Evolutionary conservation across 2,113 vertebrate genomes (phyloP).

Genomic region (Stegostoma tigrinum): DNA sequence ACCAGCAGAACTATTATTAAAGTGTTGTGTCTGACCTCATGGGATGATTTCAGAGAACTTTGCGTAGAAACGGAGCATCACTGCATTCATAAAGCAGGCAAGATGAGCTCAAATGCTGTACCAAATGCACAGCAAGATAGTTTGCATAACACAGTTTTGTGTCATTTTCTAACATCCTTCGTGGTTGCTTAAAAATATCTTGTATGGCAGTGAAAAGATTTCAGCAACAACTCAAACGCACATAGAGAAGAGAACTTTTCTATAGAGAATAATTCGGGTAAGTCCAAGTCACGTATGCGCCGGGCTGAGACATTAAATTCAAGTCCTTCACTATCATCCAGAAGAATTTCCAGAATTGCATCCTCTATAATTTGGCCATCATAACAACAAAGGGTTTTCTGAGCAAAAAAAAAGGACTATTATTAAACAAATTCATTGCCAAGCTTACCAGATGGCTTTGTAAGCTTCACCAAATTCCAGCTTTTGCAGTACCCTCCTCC

Average conservation of each 20-base stretch:
- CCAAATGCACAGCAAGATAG: too few relatives aligned
- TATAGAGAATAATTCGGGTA: too few relatives aligned
- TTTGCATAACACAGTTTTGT: too few relatives aligned
- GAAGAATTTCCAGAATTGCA: slow-evolving; percentile 1
- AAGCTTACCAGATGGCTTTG: not conserved
- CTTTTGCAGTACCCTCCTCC: not conserved
- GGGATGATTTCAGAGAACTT: too few relatives aligned
- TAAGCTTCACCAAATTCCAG: not conserved
- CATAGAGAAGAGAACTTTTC: not conserved
- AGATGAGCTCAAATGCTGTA: too few relatives aligned
- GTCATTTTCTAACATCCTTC: too few relatives aligned
- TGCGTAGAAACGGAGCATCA: too few relatives aligned
- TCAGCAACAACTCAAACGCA: not conserved
- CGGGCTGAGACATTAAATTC: not conserved
- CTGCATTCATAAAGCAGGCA: too few relatives aligned
- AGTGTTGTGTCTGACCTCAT: too few relatives aligned
- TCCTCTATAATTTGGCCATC: not conserved
- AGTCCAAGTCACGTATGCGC: too few relatives aligned
- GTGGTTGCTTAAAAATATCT: not conserved
- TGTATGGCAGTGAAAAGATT: not conserved
- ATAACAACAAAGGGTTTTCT: not conserved
- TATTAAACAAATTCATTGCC: not conserved
- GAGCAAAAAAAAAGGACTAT: not conserved
- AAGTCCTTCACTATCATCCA: not conserved
- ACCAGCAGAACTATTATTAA: too few relatives aligned